Evolutionary conservation across 2,113 vertebrate genomes (phyloP), one percentile per base, ranked within the genome.

Genomic region (Holacanthus passer): DNA sequence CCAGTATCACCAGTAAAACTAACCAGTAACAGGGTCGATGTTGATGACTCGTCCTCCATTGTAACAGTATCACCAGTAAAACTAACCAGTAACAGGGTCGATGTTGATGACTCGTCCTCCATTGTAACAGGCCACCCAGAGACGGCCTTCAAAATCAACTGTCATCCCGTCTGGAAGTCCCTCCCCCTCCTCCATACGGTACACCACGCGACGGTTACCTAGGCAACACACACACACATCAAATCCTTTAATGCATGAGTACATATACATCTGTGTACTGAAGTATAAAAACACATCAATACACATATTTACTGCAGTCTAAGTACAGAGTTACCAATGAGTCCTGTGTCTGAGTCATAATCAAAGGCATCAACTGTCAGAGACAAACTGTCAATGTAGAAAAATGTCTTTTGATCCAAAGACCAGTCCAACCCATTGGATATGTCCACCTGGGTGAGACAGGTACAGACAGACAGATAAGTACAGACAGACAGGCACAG

Each of bases 371-470:
- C 97, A 60, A 99, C 95, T 0, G 86, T 95, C 88, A 93, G 96
- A 31, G 95, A 93, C 86, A 99, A 89, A 90, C 97, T 99, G 90
- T 99, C 98, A 0, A 99, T 97, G 91, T 99, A 99, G 88, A 97
- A 99, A 88, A 99, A 96, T 8, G 89, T 96, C 75, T 69, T 96
- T 83, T 96, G 95, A 87, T 99, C 98, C 75, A 95, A 84, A 0
- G 98, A 99, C 98, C 98, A 99, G 75, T 98, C 98, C 91, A 99
- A 80, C 19, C 98, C 98, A 0, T 99, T 99, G 27, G 98, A 99
- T 84, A 99, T 96, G 93, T 97, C 95, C 93, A 99, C 97, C 88
- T 96, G 93, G 80, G 31, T 16, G 27, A 78, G 55, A 81, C 78
- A 76, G 58, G 41, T 20, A 50, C 8, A 69, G 19, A 72, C 5